These are phyloP conservation scores for Toxotes lorentzi DNA, from an alignment of 2,797 vertebrate genomes.

Conservation along the genomic window DNA sequence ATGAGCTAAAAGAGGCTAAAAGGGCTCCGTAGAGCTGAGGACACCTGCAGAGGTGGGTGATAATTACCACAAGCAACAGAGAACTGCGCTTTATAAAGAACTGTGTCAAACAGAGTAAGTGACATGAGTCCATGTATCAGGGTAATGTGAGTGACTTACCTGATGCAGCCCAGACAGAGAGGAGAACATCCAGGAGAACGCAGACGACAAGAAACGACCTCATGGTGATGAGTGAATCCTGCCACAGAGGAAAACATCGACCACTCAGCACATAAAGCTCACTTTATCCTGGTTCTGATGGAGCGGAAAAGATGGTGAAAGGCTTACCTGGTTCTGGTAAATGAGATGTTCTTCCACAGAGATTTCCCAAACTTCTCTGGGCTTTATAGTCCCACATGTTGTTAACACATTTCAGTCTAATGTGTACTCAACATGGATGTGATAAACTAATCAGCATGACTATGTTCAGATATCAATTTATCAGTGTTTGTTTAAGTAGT, in stretches of 20 bases:
- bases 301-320: background rate
- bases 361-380: background rate
- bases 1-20: too few relatives aligned
- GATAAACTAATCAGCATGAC: slow-evolving; percentile 31
- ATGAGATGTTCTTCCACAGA: background rate
- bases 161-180: slow-evolving; percentile 17
- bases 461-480: slow-evolving; percentile 7
- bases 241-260: background rate
- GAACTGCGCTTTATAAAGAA: background rate
- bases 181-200: slow-evolving; percentile 9
- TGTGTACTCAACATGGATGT: background rate
- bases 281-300: background rate
- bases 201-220: slow-evolving; percentile 7
- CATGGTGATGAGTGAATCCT: slow-evolving; percentile 23
- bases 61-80: background rate
- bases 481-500: slow-evolving; percentile 32
- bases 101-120: background rate
- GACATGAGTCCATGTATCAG: too few relatives aligned
- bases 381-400: slow-evolving; percentile 31
- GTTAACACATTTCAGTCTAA: background rate
- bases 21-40: too few relatives aligned
- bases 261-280: background rate
- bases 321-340: slow-evolving; percentile 7
- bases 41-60: too few relatives aligned
- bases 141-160: slow-evolving; percentile 2